phyloP scores from a whole-genome alignment of 2,113 vertebrate species.

The Pelecanus crispus region DNA sequence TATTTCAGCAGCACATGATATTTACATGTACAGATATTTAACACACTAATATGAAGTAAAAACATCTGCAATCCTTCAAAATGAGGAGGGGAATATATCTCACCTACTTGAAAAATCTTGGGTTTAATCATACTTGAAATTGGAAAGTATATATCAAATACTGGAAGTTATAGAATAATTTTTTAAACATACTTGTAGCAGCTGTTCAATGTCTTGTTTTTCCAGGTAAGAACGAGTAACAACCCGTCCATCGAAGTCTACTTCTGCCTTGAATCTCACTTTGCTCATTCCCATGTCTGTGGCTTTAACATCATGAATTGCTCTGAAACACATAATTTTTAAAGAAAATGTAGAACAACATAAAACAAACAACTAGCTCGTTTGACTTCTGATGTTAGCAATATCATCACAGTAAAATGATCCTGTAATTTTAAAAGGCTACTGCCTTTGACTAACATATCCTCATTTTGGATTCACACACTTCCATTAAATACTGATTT shows the following conservation, averaged over 20 bases:
- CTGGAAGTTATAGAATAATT: not conserved
- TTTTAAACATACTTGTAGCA: slow-evolving; percentile 82
- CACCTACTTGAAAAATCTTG: not conserved
- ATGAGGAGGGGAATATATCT: not conserved
- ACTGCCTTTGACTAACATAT: not conserved
- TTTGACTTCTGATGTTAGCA: not conserved
- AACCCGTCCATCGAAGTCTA: slow-evolving; percentile 96
- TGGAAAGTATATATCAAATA: not conserved
- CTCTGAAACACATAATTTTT: slow-evolving; percentile 72
- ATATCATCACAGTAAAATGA: not conserved
- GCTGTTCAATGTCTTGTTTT: slow-evolving; percentile 97
- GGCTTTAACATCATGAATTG: slow-evolving; percentile 98
- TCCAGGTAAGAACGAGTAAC: slow-evolving; percentile 97
- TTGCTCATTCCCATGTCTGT: slow-evolving; percentile 96
- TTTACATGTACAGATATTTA: not conserved
- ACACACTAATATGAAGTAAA: not conserved
- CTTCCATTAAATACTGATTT: not conserved
- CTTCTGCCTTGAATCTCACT: slow-evolving; percentile 98
- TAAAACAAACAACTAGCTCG: not conserved
- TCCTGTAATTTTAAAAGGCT: not conserved
- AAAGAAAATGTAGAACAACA: not conserved
- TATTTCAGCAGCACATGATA: not conserved
- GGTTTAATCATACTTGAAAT: not conserved
- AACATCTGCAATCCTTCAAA: not conserved
- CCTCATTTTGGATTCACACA: not conserved